Conservation (phyloP, 2,797 vertebrate genomes). For the Peromyscus aztecus region DNA sequence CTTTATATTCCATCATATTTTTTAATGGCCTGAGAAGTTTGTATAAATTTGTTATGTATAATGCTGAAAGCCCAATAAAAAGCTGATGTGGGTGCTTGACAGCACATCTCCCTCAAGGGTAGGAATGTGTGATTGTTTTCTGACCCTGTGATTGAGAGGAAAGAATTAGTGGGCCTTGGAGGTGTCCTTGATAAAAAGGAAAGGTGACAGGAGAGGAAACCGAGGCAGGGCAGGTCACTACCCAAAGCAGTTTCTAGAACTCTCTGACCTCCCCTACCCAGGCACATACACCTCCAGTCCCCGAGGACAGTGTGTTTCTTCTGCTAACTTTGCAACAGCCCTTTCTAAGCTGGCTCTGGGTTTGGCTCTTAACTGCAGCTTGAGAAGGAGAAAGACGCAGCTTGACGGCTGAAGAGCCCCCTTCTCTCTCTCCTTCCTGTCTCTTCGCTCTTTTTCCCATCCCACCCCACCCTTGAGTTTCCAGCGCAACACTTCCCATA, state of each 20-base stretch:
- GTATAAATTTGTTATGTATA: conserved; percentile 78
- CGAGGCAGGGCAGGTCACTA: conserved; percentile 80
- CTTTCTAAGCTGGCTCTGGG: neutral
- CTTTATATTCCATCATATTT: conserved; percentile 81
- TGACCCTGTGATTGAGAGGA: neutral
- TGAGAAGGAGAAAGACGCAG: conserved; percentile 77
- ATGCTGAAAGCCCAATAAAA: conserved; percentile 74
- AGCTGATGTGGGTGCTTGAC: neutral
- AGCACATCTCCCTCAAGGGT: neutral
- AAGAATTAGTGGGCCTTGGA: neutral
- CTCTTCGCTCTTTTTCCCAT: conserved; percentile 59
- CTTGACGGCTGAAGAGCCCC: conserved; percentile 87
- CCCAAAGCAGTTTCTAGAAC: conserved; percentile 76
- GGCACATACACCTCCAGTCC: conserved; percentile 73
- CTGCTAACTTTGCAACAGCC: conserved; percentile 86
- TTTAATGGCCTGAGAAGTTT: conserved; percentile 82
- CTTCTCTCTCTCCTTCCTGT: conserved; percentile 74
- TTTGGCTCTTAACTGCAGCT: conserved; percentile 81
- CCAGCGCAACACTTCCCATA: conserved; percentile 91
- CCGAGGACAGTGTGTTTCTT: conserved; percentile 89
- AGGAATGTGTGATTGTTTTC: conserved; percentile 27
- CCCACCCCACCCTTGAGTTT: conserved; percentile 10
- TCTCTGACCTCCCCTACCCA: conserved; percentile 49
- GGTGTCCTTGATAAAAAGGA: neutral
- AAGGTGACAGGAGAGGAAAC: neutral